These are phyloP conservation scores for Hecatera dysodea DNA, from an alignment of 2,888 invertebrate species.

Conservation along the genomic window DNA sequence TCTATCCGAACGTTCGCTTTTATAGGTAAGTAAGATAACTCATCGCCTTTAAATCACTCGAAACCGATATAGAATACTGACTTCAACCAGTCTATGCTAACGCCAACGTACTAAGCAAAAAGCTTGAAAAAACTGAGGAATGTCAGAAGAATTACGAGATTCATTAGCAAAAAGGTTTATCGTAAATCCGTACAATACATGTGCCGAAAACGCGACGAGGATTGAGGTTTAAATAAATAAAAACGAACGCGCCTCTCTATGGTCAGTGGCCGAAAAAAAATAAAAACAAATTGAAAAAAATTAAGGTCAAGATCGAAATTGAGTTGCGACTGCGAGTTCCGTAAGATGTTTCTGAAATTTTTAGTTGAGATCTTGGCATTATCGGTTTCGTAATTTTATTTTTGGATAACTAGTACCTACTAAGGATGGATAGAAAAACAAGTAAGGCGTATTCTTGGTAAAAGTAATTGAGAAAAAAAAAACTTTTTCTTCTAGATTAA, in stretches of 20 bases:
- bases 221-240: conserved; percentile 73
- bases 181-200: conserved; percentile 86
- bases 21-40: no score
- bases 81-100: conserved; percentile 18
- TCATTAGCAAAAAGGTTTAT: conserved; percentile 85
- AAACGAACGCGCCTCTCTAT: conserved; percentile 74
- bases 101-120: conserved; percentile 36
- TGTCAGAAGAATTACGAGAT: conserved; percentile 73
- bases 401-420: not conserved
- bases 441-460: not conserved
- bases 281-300: conserved; percentile 72
- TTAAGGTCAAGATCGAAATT: conserved; percentile 46
- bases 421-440: no score
- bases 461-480: not conserved
- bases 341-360: conserved; percentile 13
- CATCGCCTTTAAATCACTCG: not conserved
- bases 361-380: not conserved
- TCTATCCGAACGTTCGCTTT: no score
- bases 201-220: conserved; percentile 82
- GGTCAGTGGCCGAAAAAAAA: conserved; percentile 72
- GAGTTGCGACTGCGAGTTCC: conserved; percentile 45
- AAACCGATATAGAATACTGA: not conserved
- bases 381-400: not conserved
- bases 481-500: not conserved
- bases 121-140: conserved; percentile 48